Percentiles rank a stretch among this genome's conserved stretches.
Evolutionary conservation across 2,888 invertebrate genomes (phyloP).

Genomic region (Clusia tigrina): DNA sequence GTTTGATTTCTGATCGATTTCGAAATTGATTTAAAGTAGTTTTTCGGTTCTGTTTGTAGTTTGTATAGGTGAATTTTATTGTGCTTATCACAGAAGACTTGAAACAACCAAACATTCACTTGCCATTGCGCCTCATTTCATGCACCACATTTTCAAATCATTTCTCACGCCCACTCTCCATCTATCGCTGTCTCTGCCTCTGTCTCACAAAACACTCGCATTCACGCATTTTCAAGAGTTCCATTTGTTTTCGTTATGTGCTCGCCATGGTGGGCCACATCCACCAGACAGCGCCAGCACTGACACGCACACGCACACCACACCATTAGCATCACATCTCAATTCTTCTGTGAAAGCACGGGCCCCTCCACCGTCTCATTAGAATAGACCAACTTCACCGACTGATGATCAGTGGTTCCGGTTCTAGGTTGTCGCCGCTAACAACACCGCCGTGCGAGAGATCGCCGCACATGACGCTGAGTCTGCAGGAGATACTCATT

Average conservation of each 20-base stretch:
- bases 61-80: constrained; percentile 39
- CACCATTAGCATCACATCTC: constrained; percentile 61
- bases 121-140: constrained; percentile 37
- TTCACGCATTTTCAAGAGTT: constrained; percentile 32
- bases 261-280: neutral
- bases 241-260: constrained; percentile 38
- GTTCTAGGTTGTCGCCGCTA: constrained; percentile 78
- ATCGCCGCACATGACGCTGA: constrained; percentile 83
- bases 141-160: constrained; percentile 28
- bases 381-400: constrained; percentile 64
- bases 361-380: constrained; percentile 61
- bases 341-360: constrained; percentile 66
- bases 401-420: constrained; percentile 65
- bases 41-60: constrained; percentile 8
- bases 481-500: constrained; percentile 91
- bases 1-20: constrained; percentile 33
- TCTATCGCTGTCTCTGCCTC: no score
- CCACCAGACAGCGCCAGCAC: constrained; percentile 31
- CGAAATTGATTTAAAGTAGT: constrained; percentile 3
- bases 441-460: constrained; percentile 90
- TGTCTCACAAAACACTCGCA: constrained; percentile 30
- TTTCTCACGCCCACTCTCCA: no score
- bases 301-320: constrained; percentile 37
- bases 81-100: constrained; percentile 64
- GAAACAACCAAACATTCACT: constrained; percentile 41